Evolutionary conservation across 2,797 vertebrate genomes (phyloP).

Genomic region (Numenius phaeopus): DNA sequence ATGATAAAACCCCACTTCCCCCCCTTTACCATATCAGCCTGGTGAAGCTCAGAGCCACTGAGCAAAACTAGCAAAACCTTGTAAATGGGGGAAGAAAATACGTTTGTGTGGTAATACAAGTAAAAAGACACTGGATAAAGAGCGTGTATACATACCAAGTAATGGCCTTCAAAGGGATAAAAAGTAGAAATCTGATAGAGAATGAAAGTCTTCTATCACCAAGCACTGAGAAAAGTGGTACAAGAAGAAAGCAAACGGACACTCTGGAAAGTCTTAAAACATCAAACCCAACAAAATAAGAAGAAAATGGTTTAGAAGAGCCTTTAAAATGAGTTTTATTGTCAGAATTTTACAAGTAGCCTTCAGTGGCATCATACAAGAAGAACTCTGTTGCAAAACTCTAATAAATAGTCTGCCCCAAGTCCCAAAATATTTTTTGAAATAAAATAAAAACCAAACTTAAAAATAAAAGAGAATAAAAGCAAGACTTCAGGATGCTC

Average conservation of each 20-base stretch:
- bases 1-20: not conserved
- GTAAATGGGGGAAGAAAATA: not conserved
- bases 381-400: slow-evolving; percentile 88
- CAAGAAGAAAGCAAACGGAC: not conserved
- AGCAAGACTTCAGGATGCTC: slow-evolving; percentile 83
- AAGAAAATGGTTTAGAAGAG: slow-evolving; percentile 80
- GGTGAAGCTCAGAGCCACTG: not conserved
- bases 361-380: slow-evolving; percentile 86
- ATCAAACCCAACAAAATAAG: slow-evolving; percentile 57
- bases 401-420: slow-evolving; percentile 88
- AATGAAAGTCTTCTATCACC: not conserved
- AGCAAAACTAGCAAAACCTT: not conserved
- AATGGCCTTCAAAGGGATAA: not conserved
- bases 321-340: slow-evolving; percentile 88
- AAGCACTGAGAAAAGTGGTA: not conserved
- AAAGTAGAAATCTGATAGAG: not conserved
- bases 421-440: slow-evolving; percentile 81
- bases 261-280: not conserved
- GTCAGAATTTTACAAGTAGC: slow-evolving; percentile 86
- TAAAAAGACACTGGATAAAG: not conserved
- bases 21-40: not conserved
- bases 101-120: not conserved
- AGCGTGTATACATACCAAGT: not conserved
- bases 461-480: slow-evolving; percentile 75
- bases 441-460: slow-evolving; percentile 78